Conservation (phyloP, 2,888 invertebrate genomes). For the Cylloceria caligata region DNA sequence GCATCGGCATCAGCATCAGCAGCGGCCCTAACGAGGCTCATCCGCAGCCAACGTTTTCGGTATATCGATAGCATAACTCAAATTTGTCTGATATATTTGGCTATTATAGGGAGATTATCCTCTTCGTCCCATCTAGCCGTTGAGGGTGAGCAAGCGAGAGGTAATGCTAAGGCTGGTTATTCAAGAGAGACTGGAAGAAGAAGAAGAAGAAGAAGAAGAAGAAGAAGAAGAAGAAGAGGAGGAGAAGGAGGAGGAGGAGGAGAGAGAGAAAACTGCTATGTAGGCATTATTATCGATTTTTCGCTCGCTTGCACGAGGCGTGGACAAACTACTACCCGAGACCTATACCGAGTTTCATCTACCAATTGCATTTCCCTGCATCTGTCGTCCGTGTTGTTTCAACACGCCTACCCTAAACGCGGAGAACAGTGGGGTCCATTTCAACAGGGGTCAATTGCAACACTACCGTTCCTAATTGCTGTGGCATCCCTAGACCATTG, state of each 20-base stretch:
- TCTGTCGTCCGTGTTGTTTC: conserved; percentile 12
- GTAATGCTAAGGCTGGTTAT: too few species aligned
- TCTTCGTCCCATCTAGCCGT: conserved; percentile 64
- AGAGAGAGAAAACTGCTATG: conserved; percentile 27
- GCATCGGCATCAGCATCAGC: conserved; percentile 17
- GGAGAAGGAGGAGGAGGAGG: conserved; percentile 1
- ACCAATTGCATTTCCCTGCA: conserved; percentile 38
- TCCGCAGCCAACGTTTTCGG: conserved; percentile 52
- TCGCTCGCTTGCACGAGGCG: conserved; percentile 18
- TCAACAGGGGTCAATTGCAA: too few species aligned
- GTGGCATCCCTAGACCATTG: too few species aligned
- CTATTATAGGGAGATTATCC: conserved; percentile 71
- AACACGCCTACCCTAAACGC: conserved; percentile 14
- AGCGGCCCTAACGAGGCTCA: conserved; percentile 25
- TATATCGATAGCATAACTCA: conserved; percentile 71
- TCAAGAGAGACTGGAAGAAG: too few species aligned
- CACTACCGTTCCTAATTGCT: too few species aligned
- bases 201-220: too few species aligned
- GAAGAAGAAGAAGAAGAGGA: too few species aligned
- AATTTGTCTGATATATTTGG: conserved; percentile 71
- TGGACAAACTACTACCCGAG: conserved; percentile 30
- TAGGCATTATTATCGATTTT: conserved; percentile 63
- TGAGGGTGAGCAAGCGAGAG: too few species aligned
- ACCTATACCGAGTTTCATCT: conserved; percentile 36
- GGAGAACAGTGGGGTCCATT: too few species aligned